These are phyloP conservation scores for Lordiphosa stackelbergi DNA, from an alignment of 1,140 invertebrate genomes.

Conservation along the genomic window DNA sequence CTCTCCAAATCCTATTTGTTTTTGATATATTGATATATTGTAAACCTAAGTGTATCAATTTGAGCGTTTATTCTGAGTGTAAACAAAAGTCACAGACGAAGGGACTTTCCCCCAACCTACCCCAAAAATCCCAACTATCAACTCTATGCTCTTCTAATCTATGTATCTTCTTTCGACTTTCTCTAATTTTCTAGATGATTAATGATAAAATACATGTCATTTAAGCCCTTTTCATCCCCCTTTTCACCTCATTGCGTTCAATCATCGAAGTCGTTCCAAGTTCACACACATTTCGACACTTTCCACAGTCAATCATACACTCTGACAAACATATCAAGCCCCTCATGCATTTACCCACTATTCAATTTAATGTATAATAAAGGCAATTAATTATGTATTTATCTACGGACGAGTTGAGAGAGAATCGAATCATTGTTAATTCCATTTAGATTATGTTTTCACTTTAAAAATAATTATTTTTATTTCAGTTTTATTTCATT, in stretches of 20 bases:
- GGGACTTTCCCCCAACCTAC: not conserved
- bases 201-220: constrained; percentile 70
- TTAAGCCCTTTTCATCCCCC: constrained; percentile 36
- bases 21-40: constrained; percentile 5
- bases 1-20: constrained; percentile 32
- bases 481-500: constrained; percentile 20
- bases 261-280: constrained; percentile 36
- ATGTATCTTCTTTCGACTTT: constrained; percentile 68
- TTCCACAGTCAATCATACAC: constrained; percentile 56
- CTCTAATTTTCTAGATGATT: constrained; percentile 77
- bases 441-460: constrained; percentile 6
- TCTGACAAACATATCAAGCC: constrained; percentile 24
- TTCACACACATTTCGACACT: constrained; percentile 35
- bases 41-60: constrained; percentile 17
- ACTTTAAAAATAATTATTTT: constrained; percentile 22
- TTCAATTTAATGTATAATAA: not conserved
- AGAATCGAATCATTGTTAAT: not conserved
- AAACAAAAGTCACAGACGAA: constrained; percentile 14
- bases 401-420: constrained; percentile 7
- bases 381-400: constrained; percentile 21
- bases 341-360: constrained; percentile 35
- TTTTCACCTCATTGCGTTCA: constrained; percentile 42
- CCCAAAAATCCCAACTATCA: constrained; percentile 40
- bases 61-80: constrained; percentile 45
- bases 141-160: constrained; percentile 73